These are phyloP conservation scores for Parazoanthus darwini DNA, from an alignment of 92 coral and sea anemone genomes.

Conservation along the genomic window DNA sequence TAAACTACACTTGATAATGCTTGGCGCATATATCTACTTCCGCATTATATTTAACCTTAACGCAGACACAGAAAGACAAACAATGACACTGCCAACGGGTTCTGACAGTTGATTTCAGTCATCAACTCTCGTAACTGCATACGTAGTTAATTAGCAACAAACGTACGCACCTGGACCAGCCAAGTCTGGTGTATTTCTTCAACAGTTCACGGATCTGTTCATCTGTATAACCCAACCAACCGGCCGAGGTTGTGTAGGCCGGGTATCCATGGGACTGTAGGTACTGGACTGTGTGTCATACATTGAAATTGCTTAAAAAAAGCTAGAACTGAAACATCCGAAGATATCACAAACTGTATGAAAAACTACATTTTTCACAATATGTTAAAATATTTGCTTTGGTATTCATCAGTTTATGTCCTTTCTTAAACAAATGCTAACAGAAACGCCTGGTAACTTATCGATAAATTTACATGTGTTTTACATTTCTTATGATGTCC, in stretches of 20 bases:
- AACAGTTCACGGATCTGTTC: slow-evolving; percentile 76
- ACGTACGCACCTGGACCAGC: slow-evolving; percentile 29
- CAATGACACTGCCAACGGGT: too few species aligned
- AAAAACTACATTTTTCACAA: background rate
- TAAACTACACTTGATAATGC: too few species aligned
- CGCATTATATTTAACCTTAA: too few species aligned
- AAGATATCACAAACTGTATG: background rate
- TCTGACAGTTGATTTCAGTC: too few species aligned
- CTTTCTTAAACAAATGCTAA: too few species aligned
- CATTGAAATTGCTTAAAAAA: background rate
- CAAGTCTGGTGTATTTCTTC: slow-evolving; percentile 50
- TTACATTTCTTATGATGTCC: too few species aligned
- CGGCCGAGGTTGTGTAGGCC: slow-evolving; percentile 96
- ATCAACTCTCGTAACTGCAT: background rate
- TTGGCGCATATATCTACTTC: too few species aligned
- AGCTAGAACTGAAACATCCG: background rate
- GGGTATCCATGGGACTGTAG: slow-evolving; percentile 81
- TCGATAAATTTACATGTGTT: too few species aligned
- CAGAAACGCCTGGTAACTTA: too few species aligned
- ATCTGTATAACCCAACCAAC: slow-evolving; percentile 97
- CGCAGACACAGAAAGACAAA: too few species aligned
- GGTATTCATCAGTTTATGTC: too few species aligned
- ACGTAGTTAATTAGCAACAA: too few species aligned
- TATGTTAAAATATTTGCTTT: background rate
- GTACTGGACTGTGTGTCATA: slow-evolving; percentile 21